These are phyloP conservation scores for Pachyramphus minor DNA, from an alignment of 2,113 vertebrate species.

Conservation along the genomic window DNA sequence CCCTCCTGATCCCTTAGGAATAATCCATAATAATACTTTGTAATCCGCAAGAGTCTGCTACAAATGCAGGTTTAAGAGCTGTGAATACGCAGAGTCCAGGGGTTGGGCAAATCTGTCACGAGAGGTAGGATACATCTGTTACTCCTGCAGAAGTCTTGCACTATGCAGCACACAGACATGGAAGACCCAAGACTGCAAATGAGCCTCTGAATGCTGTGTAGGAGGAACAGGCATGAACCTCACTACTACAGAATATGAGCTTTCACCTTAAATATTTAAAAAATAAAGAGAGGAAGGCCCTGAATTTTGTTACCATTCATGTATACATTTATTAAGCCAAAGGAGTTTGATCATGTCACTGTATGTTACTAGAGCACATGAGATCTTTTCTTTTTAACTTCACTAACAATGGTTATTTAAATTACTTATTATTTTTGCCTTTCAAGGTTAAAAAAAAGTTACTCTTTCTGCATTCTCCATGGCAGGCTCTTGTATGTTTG, in stretches of 20 bases:
- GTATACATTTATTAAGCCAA: slow-evolving; percentile 58
- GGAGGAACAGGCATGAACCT: background rate
- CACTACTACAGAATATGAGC: background rate
- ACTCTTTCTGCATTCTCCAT: background rate
- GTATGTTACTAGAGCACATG: background rate
- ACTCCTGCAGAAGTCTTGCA: background rate
- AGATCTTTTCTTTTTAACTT: background rate
- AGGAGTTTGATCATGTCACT: slow-evolving; percentile 22
- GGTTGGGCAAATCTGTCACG: background rate
- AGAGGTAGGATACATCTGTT: background rate
- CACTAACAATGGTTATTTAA: background rate
- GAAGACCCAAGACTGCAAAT: background rate
- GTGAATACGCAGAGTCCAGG: background rate
- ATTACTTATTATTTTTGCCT: background rate
- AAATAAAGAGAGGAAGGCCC: background rate
- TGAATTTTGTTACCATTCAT: slow-evolving; percentile 2
- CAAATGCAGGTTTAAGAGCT: background rate
- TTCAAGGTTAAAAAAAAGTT: background rate
- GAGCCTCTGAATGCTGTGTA: background rate
- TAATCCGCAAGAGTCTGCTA: background rate
- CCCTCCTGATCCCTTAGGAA: background rate
- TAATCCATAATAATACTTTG: slow-evolving; percentile 23
- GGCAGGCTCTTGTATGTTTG: background rate
- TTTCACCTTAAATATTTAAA: background rate
- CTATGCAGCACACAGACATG: accelerated